Base-by-base conservation (phyloP, 2,113 vertebrate genomes). In the Bubo blakistoni region DNA sequence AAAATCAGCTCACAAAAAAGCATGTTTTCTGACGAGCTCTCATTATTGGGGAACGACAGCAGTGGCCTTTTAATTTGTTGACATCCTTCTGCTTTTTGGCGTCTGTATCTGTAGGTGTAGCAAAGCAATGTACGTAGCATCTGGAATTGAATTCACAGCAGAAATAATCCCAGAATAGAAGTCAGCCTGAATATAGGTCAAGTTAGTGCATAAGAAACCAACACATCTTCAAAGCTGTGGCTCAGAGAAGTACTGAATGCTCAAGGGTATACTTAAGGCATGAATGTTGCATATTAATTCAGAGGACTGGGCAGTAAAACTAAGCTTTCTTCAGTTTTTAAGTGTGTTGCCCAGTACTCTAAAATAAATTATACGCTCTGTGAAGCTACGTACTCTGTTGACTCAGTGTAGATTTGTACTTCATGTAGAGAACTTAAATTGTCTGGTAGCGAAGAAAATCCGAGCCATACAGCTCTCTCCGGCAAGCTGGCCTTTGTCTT, bases 131-230 rank as follows among this genome's bases (percentile, higher is more conserved):
- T 58, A 17, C 47, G 1, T 9, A 72, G 62, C 70, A 83, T 81
- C 78, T 95, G 88, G 66, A 90, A 92, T 8, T 87, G 74, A 80
- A 82, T 80, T 94, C 62, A 19, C 79, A 92, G 81, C 85, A 96
- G 93, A 95, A 93, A 93, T 79, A 54, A 82, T 82, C 62, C 96
- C 71, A 82, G 90, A 96, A 89, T 91, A 82, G 91, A 94, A 93
- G 62, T 88, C 71, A 94, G 84, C 38, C 52, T 59, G 87, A 90
- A 97, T 96, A 94, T 96, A 96, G 87, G 94, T 96, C 94, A 96
- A 30, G 78, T 62, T 82, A 95, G 85, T 77, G 74, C 87, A 93
- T 10, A 92, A 79, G 93, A 96, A 96, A 90, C 94, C 81, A 82
- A 66, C 34, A 26, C 66, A 86, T 94, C 93, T 95, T 97, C 96